Evolutionary conservation across 2,797 vertebrate species (phyloP), one percentile per base, ranked within the genome.

Genomic region (Florisuga fusca): DNA sequence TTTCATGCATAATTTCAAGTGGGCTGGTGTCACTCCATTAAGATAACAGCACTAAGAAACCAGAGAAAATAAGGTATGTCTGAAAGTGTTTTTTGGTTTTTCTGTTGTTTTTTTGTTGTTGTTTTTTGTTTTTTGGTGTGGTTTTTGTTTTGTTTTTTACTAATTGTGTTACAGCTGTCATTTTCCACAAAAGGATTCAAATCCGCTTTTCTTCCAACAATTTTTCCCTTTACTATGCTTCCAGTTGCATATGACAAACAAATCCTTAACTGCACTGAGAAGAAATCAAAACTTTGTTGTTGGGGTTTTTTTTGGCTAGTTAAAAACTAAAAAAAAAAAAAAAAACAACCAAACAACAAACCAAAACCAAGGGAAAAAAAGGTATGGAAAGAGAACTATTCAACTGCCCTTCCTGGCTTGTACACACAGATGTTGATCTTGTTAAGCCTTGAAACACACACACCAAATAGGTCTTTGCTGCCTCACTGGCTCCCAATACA

Each of bases 401-500:
- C 76, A 83, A 3, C 1, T 36, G 63, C 62, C 76, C 66, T 59
- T 20, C 15, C 64, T 83, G 61, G 8, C 79, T n/a, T 5, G 3
- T 45, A 48, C 15, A 11, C 6, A 6, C 27, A 66, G 55, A 75
- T 2, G 14, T 96, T 95, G 54, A 92, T 89, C 92, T 93, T 87
- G 68, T 79, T 88, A 91, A 94, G 82, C 68, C 74, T 83, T 64
- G 54, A 75, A 93, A 87, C 7, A 0, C 87, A 6, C 8, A 19
- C 66, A 85, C 81, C 85, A 91, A 96, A 96, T 17, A 85, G 93
- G 82, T 87, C 87, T 91, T 71, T 20, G 45, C 91, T 93, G 94
- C 92, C 91, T 96, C 58, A 18, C 89, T 34, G 79, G 72, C 89
- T 96, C 93, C 96, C 93, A 94, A 90, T 92, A 38, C 95, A 89